Evolutionary conservation across 1,140 invertebrate species (phyloP).

Genomic region (Acromyrmex echinatior): DNA sequence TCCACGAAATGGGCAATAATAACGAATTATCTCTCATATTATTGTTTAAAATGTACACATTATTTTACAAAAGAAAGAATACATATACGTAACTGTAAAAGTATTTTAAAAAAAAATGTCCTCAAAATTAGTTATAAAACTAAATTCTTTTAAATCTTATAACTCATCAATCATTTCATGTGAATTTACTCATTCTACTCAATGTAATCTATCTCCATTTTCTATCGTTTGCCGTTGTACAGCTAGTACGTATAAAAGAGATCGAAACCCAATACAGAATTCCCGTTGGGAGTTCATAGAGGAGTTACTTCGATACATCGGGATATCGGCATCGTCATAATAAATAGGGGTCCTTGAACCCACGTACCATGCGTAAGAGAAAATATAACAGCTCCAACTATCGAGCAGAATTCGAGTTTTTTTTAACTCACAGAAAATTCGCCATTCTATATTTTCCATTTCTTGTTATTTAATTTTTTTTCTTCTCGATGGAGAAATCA

Average conservation of each 20-base stretch:
- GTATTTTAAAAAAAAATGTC: too few species aligned
- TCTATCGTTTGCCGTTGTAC: constrained; percentile 48
- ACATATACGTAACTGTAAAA: too few species aligned
- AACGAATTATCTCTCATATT: neutral
- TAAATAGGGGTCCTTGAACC: constrained; percentile 73
- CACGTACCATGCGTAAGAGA: neutral
- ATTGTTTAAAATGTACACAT: neutral
- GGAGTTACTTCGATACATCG: constrained; percentile 39
- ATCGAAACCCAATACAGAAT: constrained; percentile 70
- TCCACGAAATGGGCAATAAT: neutral
- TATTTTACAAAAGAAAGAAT: neutral
- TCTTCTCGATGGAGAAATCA: constrained; percentile 27
- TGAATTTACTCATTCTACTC: constrained; percentile 31
- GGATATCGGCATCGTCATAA: constrained; percentile 69
- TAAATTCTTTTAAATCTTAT: neutral
- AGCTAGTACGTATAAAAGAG: constrained; percentile 52
- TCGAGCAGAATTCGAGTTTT: constrained; percentile 27
- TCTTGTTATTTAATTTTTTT: neutral
- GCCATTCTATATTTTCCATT: neutral
- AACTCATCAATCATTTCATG: constrained; percentile 50
- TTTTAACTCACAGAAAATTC: constrained; percentile 15
- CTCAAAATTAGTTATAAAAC: neutral
- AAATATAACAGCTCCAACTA: constrained; percentile 68
- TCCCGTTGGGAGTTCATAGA: constrained; percentile 63
- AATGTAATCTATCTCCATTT: constrained; percentile 68